phyloP scores from a whole-genome alignment of 2,888 invertebrate species.

The Folsomia candida region DNA sequence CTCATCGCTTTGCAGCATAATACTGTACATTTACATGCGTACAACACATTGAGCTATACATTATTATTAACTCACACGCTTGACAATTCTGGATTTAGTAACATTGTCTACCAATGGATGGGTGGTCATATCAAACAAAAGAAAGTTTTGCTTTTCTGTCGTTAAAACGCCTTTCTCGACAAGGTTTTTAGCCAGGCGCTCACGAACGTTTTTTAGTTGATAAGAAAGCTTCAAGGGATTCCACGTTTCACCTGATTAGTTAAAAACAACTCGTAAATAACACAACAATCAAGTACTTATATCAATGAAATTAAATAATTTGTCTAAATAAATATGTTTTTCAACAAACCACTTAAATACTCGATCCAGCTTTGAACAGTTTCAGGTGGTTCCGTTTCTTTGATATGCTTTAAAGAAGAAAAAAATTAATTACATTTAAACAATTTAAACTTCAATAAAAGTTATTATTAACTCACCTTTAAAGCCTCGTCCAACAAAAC shows the following conservation, averaged over 20 bases:
- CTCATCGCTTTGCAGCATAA: too few relatives aligned
- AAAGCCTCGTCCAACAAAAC: constrained; percentile 62
- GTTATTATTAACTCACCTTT: too few relatives aligned
- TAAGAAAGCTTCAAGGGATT: constrained; percentile 97
- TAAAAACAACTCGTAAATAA: constrained; percentile 13
- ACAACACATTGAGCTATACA: too few relatives aligned
- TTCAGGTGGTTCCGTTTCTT: constrained; percentile 96
- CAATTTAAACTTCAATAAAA: too few relatives aligned
- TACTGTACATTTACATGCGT: too few relatives aligned
- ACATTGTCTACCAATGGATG: constrained; percentile 95
- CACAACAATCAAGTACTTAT: not conserved
- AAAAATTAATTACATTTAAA: too few relatives aligned
- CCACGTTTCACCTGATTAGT: constrained; percentile 89
- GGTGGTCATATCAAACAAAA: constrained; percentile 99
- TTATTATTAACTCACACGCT: constrained; percentile 77
- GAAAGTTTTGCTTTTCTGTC: constrained; percentile 98
- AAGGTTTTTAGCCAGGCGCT: constrained; percentile 96
- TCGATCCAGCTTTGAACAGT: constrained; percentile 99
- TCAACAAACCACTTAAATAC: constrained; percentile 84
- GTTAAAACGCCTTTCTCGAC: constrained; percentile 99
- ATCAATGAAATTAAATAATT: not conserved
- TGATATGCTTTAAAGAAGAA: constrained; percentile 77
- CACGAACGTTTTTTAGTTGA: constrained; percentile 97
- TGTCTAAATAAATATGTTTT: too few relatives aligned
- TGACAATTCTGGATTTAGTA: constrained; percentile 92